These are phyloP conservation scores for Scaptomyza hsui DNA, from an alignment of 1,140 invertebrate genomes.

Conservation along the genomic window DNA sequence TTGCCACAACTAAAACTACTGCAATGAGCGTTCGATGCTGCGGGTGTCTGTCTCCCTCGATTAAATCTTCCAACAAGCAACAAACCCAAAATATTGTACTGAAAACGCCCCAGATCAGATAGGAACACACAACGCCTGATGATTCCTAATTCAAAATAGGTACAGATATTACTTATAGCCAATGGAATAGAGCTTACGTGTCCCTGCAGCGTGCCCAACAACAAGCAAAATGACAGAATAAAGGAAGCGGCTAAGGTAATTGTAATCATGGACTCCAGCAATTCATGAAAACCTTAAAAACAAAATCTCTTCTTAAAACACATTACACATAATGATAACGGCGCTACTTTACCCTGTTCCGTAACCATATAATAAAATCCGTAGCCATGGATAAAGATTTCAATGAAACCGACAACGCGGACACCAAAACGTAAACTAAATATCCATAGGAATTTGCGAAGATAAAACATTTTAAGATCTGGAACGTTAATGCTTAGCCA, in stretches of 20 bases:
- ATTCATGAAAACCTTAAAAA: not conserved
- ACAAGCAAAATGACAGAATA: not conserved
- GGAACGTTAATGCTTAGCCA: not conserved
- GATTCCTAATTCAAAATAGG: not conserved
- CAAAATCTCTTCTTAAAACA: not conserved
- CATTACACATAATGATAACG: too few relatives aligned
- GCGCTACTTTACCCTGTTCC: constrained; percentile 14
- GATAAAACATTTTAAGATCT: constrained; percentile 19
- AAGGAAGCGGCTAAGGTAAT: not conserved
- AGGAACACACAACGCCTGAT: not conserved
- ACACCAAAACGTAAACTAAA: constrained; percentile 29
- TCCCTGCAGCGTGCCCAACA: not conserved
- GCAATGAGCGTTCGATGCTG: too few relatives aligned
- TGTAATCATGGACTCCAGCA: not conserved
- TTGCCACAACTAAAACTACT: not conserved
- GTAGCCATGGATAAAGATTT: constrained; percentile 6
- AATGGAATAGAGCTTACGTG: too few relatives aligned
- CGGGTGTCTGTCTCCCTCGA: too few relatives aligned
- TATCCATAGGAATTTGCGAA: constrained; percentile 27
- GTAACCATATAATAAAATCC: not conserved
- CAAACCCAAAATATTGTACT: not conserved
- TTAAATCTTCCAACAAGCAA: not conserved
- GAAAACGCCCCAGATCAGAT: not conserved
- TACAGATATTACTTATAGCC: too few relatives aligned
- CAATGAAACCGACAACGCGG: constrained; percentile 10